Evolutionary conservation across 2,888 invertebrate genomes (phyloP), one percentile per base, ranked within the genome.

Genomic region (Sericinus montela): DNA sequence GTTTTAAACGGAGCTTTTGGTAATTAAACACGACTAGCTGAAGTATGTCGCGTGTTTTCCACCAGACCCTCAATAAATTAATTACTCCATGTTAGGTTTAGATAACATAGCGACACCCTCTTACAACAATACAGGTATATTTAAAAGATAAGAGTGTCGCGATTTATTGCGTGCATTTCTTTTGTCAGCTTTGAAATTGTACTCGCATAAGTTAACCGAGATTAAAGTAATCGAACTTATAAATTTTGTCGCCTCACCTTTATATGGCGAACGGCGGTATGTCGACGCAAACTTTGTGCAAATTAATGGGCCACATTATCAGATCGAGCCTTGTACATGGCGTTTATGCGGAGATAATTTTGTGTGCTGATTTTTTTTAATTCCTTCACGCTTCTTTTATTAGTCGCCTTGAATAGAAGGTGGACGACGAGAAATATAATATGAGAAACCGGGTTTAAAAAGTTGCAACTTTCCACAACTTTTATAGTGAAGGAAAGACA

Each of bases 211-310:
- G 88, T 88, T 87, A 88, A 74, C 81, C 78, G 81, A 88, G 88
- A 88, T 88, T 88, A 88, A 87, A 88, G 84, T 88, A 88, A 88
- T 88, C 88, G 88, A 88, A 88, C 88, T 87, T 88, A 88, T 88
- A 88, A 88, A 88, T 88, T 88, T 87, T 87, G 88, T 88, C 88
- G 83, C 77, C 84, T 88, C 87, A 88, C 85, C 87, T 88, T 80
- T 86, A 83, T 83, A 86, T 78, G 85, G 83, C 75, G 78, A 74
- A 75, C 73, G 78, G 78, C 78, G 60, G 59, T 80, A 75, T 82
- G 87, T 85, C 85, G 88, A 86, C 88, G 86, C 84, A 79, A 83
- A 86, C 87, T 86, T 83, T 81, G 85, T 80, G 80, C 82, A 83
- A 86, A 88, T 88, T 88, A 88, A 88, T 88, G 87, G 84, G 71